Base-by-base conservation (phyloP, 2,888 invertebrate genomes). In the Sipunculus nudus region DNA sequence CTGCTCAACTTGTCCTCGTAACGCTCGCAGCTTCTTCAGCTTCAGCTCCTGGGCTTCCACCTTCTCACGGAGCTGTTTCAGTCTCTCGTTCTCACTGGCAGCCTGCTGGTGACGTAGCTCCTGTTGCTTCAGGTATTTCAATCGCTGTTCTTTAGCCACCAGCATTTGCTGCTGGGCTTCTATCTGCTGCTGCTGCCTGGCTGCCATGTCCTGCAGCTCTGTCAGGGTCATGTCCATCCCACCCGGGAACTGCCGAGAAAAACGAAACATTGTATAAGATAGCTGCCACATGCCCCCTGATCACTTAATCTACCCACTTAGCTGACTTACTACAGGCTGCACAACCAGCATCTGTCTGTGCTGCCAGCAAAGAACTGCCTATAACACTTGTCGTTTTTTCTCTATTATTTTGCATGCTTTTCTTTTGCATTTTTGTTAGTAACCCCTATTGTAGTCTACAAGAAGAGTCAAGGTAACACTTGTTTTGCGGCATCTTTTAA, bases 201-300 rank as follows among this genome's bases (percentile, higher is more conserved):
- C 89, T 85, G 96, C 96, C 94, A 96, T 96, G 85, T 94, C 94
- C 88, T 95, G 94, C 88, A 96, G 91, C 89, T 96, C 96, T 85
- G 91, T 90, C 88, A 95, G 72, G 50, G 81, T 83, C 77, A 85
- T 72, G 70, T 83, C 84, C 40, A 74, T 69, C 21, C 62, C 62
- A 28, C 46, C 38, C 28, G 57, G 57, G 49, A 60, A 21, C 66
- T 55, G 45, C 2, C 35, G 21, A 40, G 1, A 52, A 3, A 25
- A 35, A n/a, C n/a, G n/a, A n/a, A n/a, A n/a, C n/a, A n/a, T n/a
- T n/a, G n/a, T n/a, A n/a, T n/a, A n/a, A n/a, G n/a, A n/a, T n/a
- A n/a, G n/a, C n/a, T n/a, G n/a, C n/a, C n/a, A n/a, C n/a, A n/a
- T n/a, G n/a, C n/a, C n/a, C n/a, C n/a, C n/a, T n/a, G n/a, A n/a